A percentile compares a stretch with the other conserved stretches of the same genome.
These are phyloP conservation scores for Diprion similis DNA, from an alignment of 1,140 invertebrate genomes.

Conservation along the genomic window DNA sequence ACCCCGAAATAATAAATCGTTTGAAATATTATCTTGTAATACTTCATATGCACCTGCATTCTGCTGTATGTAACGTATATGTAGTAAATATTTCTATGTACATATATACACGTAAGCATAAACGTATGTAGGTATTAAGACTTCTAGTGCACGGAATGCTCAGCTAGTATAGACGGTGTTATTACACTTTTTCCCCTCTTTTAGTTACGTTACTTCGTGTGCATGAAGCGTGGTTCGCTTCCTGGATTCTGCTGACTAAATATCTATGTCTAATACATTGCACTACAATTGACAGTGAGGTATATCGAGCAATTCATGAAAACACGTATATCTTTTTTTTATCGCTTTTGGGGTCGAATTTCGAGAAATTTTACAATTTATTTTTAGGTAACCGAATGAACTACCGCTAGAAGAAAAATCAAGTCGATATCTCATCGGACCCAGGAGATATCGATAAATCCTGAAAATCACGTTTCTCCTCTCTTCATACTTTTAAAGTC, in stretches of 20 bases:
- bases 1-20: too few relatives aligned
- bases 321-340: too few relatives aligned
- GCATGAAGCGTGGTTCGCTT: neutral
- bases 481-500: too few relatives aligned
- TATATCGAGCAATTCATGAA: too few relatives aligned
- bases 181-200: slow-evolving; percentile 3
- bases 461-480: too few relatives aligned
- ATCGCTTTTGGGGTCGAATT: too few relatives aligned
- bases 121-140: neutral
- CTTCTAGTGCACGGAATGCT: neutral
- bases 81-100: neutral
- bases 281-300: too few relatives aligned
- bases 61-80: neutral
- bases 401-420: too few relatives aligned
- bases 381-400: too few relatives aligned
- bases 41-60: neutral
- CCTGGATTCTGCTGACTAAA: neutral
- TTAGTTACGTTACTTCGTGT: neutral
- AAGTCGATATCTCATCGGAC: too few relatives aligned
- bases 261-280: neutral
- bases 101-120: neutral
- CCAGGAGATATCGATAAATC: too few relatives aligned
- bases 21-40: neutral
- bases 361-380: too few relatives aligned
- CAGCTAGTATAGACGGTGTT: neutral